A percentile compares a stretch with the other conserved stretches of the same genome.
Evolutionary conservation across 2,113 vertebrate genomes (phyloP).

Genomic region (Myrmecobius fasciatus): DNA sequence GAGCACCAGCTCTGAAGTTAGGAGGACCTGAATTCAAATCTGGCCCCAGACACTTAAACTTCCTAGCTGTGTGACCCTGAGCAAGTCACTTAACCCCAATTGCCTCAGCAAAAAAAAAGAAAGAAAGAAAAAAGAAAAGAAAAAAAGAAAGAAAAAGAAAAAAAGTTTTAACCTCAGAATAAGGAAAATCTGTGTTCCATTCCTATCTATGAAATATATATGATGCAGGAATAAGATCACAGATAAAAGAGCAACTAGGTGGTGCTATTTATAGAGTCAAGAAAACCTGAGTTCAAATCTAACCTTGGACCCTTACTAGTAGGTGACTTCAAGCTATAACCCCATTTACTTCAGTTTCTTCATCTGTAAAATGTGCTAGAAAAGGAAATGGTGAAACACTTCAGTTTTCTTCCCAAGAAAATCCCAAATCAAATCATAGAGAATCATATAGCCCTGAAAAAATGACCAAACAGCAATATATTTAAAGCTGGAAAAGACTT

Average conservation of each 20-base stretch:
- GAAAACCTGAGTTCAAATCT: not conserved
- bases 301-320: not conserved
- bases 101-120: too few relatives aligned
- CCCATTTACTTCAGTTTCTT: not conserved
- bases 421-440: not conserved
- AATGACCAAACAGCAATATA: not conserved
- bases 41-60: too few relatives aligned
- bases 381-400: not conserved
- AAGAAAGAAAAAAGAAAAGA: too few relatives aligned
- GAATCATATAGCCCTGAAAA: not conserved
- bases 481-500: not conserved
- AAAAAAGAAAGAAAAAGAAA: too few relatives aligned
- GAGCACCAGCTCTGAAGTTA: too few relatives aligned
- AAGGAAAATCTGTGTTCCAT: too few relatives aligned
- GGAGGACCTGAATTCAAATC: too few relatives aligned
- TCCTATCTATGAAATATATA: not conserved
- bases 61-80: too few relatives aligned
- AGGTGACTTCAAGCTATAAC: not conserved
- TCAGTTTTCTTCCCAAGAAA: not conserved
- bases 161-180: too few relatives aligned
- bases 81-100: too few relatives aligned
- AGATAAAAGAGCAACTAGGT: not conserved
- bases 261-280: not conserved
- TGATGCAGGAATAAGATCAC: not conserved
- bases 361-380: not conserved